A percentile compares a stretch with the other conserved stretches of the same genome.
Conservation (phyloP, 2,888 invertebrate genomes). For the Sycophila texana region DNA sequence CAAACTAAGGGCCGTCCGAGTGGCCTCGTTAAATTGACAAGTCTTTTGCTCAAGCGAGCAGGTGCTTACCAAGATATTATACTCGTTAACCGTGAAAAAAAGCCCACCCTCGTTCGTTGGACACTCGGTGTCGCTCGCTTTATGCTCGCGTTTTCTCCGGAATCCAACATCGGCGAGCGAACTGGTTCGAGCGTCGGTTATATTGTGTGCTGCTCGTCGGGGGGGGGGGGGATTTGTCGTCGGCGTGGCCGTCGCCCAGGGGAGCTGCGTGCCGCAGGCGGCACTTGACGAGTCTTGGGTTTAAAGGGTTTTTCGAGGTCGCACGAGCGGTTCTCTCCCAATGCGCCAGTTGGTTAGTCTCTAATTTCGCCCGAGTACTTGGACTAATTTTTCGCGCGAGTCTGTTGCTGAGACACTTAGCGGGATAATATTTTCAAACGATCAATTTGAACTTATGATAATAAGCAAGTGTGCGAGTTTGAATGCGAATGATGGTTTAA, state of each 20-base stretch:
- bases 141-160: constrained; percentile 9
- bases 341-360: constrained; percentile 44
- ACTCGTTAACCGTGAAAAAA: neutral
- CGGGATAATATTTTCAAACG: no score
- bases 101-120: neutral
- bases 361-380: constrained; percentile 28
- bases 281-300: constrained; percentile 46
- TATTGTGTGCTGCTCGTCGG: constrained; percentile 1
- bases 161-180: no score
- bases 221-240: constrained; percentile 33
- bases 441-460: no score
- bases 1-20: constrained; percentile 21
- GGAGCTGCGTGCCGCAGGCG: constrained; percentile 48
- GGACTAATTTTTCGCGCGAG: constrained; percentile 32
- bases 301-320: constrained; percentile 38
- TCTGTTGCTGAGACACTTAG: neutral
- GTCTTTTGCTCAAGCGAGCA: neutral
- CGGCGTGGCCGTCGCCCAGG: neutral
- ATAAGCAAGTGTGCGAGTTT: no score
- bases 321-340: neutral
- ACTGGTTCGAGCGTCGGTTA: no score
- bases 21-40: constrained; percentile 15
- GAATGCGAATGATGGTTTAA: no score
- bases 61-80: neutral
- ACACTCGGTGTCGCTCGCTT: constrained; percentile 28